phyloP scores from a whole-genome alignment of 30 jellyfish, hydroid and myxozoan species.

The Sanderia malayensis region DNA sequence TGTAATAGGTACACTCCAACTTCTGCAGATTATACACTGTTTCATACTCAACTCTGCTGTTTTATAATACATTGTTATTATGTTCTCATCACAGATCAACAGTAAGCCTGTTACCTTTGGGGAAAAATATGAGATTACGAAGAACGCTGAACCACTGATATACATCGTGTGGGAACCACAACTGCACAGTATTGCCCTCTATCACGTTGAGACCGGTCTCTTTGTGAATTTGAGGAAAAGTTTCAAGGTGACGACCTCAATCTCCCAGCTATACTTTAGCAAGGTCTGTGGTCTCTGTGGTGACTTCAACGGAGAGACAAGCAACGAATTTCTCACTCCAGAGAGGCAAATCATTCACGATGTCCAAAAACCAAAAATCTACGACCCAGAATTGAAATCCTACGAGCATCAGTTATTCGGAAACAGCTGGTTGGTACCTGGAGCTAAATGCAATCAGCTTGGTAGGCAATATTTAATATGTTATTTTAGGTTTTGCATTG shows the following conservation, averaged over 20 bases:
- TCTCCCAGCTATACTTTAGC: slow-evolving; percentile 44
- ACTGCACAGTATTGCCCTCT: slow-evolving; percentile 9
- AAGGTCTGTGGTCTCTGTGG: slow-evolving; percentile 79
- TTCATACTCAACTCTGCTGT: too few species aligned
- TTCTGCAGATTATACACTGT: too few species aligned
- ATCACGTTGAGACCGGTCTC: slow-evolving; percentile 48
- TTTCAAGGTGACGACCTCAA: slow-evolving; percentile 36
- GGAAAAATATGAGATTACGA: slow-evolving; percentile 6
- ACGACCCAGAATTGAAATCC: slow-evolving; percentile 30
- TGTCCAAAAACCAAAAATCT: slow-evolving; percentile 45
- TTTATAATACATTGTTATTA: too few species aligned
- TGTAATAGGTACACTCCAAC: too few species aligned
- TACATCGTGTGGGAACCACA: slow-evolving; percentile 65
- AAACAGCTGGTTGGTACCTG: slow-evolving; percentile 76
- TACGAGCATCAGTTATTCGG: slow-evolving; percentile 52
- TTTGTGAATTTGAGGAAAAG: slow-evolving; percentile 37
- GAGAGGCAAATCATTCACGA: slow-evolving; percentile 43
- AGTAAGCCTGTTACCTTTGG: not conserved
- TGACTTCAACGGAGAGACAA: slow-evolving; percentile 61
- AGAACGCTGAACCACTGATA: slow-evolving; percentile 19
- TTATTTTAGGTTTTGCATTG: not conserved
- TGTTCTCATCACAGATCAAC: too few species aligned
- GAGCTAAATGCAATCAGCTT: slow-evolving; percentile 42
- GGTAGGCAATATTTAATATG: slow-evolving; percentile 6
- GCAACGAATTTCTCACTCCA: slow-evolving; percentile 63